phyloP scores from a whole-genome alignment of 2,888 invertebrate species.

The Microctonus brassicae region DNA sequence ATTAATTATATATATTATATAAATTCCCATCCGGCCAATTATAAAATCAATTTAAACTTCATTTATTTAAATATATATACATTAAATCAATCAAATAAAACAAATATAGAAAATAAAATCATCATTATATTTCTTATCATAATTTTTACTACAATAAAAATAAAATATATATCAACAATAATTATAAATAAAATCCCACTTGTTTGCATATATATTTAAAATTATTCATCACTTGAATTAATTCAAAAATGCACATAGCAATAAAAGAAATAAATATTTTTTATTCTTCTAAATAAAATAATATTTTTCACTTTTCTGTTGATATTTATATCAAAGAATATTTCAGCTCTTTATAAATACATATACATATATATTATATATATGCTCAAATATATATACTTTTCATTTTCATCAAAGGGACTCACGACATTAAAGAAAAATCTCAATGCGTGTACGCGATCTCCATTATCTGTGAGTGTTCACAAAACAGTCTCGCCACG shows the following conservation, averaged over 20 bases:
- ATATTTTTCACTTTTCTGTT: no score
- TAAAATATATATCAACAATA: no score
- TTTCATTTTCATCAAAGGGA: slow-evolving; percentile 31
- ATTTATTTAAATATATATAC: slow-evolving; percentile 34
- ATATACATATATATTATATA: slow-evolving; percentile 44
- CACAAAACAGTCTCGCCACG: neutral
- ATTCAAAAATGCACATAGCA: no score
- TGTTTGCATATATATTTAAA: no score
- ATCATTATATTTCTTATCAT: no score
- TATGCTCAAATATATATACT: neutral
- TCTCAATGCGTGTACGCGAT: slow-evolving; percentile 26
- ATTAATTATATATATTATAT: no score
- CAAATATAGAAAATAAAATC: neutral
- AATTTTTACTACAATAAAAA: no score
- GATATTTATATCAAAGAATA: no score
- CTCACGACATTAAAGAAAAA: slow-evolving; percentile 29
- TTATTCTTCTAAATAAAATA: no score
- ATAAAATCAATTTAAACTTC: slow-evolving; percentile 18
- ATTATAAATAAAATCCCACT: neutral
- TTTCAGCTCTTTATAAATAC: slow-evolving; percentile 43
- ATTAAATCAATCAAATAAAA: slow-evolving; percentile 14
- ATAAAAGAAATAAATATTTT: no score
- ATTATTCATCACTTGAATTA: no score
- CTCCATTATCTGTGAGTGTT: slow-evolving; percentile 30
- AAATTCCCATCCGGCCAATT: slow-evolving; percentile 17